A percentile compares a stretch with the other conserved stretches of the same genome.
Evolutionary conservation across 2,113 vertebrate species (phyloP).

Genomic region (Brevimyrus niger): DNA sequence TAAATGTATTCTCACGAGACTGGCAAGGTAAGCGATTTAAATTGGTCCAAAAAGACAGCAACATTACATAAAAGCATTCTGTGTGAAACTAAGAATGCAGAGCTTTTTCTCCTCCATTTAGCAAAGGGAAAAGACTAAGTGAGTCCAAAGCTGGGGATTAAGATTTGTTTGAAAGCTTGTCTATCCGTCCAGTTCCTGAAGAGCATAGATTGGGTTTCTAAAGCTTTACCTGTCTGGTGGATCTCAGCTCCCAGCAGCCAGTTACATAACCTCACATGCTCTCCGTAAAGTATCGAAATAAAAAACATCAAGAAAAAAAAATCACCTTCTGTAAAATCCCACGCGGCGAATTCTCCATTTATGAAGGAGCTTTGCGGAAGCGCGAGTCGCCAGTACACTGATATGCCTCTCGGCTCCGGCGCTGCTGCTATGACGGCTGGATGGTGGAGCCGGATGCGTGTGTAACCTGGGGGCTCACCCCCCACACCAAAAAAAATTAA

Average conservation of each 20-base stretch:
- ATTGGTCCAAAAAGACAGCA: not conserved
- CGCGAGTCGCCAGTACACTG: too few species aligned
- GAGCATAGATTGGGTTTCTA: not conserved
- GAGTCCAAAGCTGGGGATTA: not conserved
- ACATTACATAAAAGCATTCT: not conserved
- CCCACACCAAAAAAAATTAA: not conserved
- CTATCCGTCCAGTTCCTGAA: not conserved
- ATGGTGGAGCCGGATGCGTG: not conserved
- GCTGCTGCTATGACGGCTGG: not conserved
- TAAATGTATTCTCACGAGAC: not conserved
- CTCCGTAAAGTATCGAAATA: not conserved
- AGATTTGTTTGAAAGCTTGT: not conserved
- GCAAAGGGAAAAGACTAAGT: not conserved
- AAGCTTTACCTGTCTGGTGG: not conserved
- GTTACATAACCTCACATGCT: not conserved
- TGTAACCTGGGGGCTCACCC: not conserved
- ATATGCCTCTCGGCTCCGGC: not conserved
- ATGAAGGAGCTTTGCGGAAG: not conserved
- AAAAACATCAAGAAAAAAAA: not conserved
- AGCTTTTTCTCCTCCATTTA: not conserved
- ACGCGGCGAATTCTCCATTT: not conserved
- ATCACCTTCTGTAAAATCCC: not conserved
- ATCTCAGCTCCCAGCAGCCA: not conserved
- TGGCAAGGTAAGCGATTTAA: not conserved
- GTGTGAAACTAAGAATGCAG: not conserved